Base-by-base conservation (phyloP, 92 coral and sea anemone genomes). In the Bergia puertoricense region DNA sequence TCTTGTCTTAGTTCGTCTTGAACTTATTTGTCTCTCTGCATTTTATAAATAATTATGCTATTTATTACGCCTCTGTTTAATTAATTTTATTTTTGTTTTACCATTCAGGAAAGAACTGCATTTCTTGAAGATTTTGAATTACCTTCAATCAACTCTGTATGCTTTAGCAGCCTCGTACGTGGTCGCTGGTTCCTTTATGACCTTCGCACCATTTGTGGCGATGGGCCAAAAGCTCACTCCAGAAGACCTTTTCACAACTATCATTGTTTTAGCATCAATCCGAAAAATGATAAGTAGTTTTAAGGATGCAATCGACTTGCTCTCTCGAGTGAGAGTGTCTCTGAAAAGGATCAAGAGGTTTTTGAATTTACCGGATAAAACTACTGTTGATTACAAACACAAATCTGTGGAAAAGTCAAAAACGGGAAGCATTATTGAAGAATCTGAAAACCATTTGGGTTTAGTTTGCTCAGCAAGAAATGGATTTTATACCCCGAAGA, bases 231-330 rank as follows among this genome's bases (percentile, higher is more conserved):
- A 69, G 20, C 87, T 84, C 18, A 84, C 79, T 9, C 87, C 87
- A 72, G 87, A 84, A 44, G 87, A 84, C 14, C 62, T 54, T 50
- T 84, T 84, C 75, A 84, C 87, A 37, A 84, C 87, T 37, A 46
- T 84, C 39, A 84, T 84, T 36, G 46, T 84, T 41, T 40, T 84
- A 3, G 20, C 87, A 2, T 84, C 87, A 46, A 39, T 84, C 8
- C 66, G 44, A 59, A 68, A 36, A 84, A 69, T 71, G 87, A 68
- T 84, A 46, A 37, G 41, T 7, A 14, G 22, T 8, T 84, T 84
- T 51, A 71, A 37, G 13, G 87, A 84, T 46, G 79, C 87, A 16
- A 84, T 71, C 65, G 79, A 37, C 14, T 41, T 69, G 79, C 59
- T 84, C 43, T 66, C 40, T 37, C 78, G 77, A 36, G n/a, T 84